These are phyloP conservation scores for Pomatostomus ruficeps DNA, from an alignment of 2,113 vertebrate genomes.

Conservation along the genomic window DNA sequence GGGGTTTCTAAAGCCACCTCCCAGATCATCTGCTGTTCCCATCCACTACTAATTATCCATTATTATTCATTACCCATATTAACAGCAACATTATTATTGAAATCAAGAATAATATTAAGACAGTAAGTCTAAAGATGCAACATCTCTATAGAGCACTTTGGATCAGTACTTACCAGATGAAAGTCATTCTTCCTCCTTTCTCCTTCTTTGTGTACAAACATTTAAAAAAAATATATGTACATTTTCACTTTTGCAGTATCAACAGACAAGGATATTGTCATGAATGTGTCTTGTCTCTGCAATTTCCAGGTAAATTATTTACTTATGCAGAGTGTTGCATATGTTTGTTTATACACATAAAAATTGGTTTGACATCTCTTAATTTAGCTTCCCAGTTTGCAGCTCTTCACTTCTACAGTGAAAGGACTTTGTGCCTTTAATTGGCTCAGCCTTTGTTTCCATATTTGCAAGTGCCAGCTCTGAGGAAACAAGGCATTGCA, in stretches of 20 bases:
- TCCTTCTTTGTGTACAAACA: background rate
- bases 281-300: background rate
- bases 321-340: background rate
- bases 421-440: constrained; percentile 46
- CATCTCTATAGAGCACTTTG: background rate
- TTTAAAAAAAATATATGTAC: background rate
- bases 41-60: background rate
- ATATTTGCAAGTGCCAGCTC: constrained; percentile 36
- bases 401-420: constrained; percentile 6
- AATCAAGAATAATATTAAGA: background rate
- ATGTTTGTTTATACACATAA: constrained; percentile 18
- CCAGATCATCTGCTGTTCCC: background rate
- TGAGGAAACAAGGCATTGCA: constrained; percentile 14
- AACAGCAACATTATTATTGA: background rate
- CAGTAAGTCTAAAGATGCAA: background rate
- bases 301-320: constrained; percentile 35
- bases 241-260: constrained; percentile 11
- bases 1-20: background rate
- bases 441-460: constrained; percentile 42
- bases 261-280: background rate
- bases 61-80: background rate
- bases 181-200: background rate
- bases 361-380: constrained; percentile 37
- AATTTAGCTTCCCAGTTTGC: constrained; percentile 25
- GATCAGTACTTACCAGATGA: background rate